Conservation (phyloP, 2,888 invertebrate species). For the Cosmopolites sordidus region DNA sequence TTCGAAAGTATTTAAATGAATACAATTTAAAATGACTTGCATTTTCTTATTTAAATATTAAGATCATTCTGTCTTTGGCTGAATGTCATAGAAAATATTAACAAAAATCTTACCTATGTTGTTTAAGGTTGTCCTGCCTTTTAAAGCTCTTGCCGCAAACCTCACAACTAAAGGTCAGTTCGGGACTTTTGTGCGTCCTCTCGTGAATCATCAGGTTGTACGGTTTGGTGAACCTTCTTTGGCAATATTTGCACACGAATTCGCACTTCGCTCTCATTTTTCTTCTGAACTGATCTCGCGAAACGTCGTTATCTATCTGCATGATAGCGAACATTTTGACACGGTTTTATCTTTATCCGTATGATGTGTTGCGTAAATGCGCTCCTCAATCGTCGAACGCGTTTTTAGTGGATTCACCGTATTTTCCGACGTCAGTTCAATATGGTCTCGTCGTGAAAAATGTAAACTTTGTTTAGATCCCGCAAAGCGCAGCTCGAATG, state of each 20-base stretch:
- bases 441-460: too few relatives aligned
- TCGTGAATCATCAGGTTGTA: conserved; percentile 99
- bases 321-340: conserved; percentile 83
- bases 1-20: background rate
- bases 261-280: conserved; percentile 93
- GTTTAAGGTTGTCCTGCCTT: conserved; percentile 92
- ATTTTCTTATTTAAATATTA: background rate
- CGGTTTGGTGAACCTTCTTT: conserved; percentile 94
- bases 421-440: conserved; percentile 18
- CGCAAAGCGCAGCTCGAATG: too few relatives aligned
- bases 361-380: conserved; percentile 6
- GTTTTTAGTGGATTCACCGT: conserved; percentile 17
- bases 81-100: too few relatives aligned
- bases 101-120: conserved; percentile 86
- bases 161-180: conserved; percentile 95
- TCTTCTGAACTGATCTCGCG: conserved; percentile 80
- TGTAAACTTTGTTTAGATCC: too few relatives aligned
- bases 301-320: conserved; percentile 84
- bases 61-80: too few relatives aligned
- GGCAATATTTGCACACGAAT: conserved; percentile 97
- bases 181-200: conserved; percentile 94
- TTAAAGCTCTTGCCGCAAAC: conserved; percentile 97
- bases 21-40: background rate
- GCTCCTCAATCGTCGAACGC: too few relatives aligned
- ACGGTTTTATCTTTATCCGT: conserved; percentile 32